Evolutionary conservation across 2,888 invertebrate genomes (phyloP), one percentile per base, ranked within the genome.

Genomic region (Antitype chi): DNA sequence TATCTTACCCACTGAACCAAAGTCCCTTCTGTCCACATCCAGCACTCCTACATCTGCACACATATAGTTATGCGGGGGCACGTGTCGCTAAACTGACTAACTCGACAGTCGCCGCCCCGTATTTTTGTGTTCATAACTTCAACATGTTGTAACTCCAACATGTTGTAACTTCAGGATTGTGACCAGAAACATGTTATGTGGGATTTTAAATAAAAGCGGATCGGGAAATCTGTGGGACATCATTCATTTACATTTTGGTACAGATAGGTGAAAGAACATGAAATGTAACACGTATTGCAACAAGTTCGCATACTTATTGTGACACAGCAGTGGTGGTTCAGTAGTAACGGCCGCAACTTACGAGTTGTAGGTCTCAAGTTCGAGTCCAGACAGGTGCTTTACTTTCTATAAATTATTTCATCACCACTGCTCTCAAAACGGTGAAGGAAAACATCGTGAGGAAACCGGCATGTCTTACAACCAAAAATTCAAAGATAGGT

Each of bases 1-100:
- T 32, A 28, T 20, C 59, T 17, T 32, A 11, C 20, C 4, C 9
- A 9, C 60, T 11, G 1, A 32, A 32, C 60, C 28, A 28, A 60
- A 15, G 5, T 49, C 15, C 17, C 32, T 32, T 55, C n/a, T 9
- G 5, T 80, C 28, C 92, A 55, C 85, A 86, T 94, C 94, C 68
- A 93, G 90, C 55, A 11, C 0, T 7, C 47, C 2, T 86, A 89
- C 5, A 64, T 88, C 88, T 28, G 0, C 23, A 55, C 70, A 81
- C 63, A 74, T 84, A 85, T 88, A 86, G 88, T 90, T 90, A 90
- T 90, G 90, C 90, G 76, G 15, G 80, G 83, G 84, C 90, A 90
- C 90, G 90, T 86, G 83, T 85, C 70, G 63, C 72, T 78, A 74
- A 79, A 80, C 80, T 72, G 72, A 79, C 86, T 73, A 67, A 53